Conservation (phyloP, 2,113 vertebrate genomes). For the Anhinga anhinga region DNA sequence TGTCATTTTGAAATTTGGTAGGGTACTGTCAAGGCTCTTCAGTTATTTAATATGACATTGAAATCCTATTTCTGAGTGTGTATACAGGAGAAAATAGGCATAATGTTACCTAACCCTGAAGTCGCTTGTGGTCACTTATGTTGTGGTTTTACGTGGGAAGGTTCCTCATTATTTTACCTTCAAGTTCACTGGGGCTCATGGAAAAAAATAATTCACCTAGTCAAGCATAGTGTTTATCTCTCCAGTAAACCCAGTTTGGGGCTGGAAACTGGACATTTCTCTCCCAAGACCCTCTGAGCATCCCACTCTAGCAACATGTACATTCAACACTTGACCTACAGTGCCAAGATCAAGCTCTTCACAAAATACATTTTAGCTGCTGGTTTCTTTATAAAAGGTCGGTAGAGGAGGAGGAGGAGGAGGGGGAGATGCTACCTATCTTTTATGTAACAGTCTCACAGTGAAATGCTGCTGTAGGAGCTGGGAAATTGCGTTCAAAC, state of each 20-base stretch:
- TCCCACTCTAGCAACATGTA: fast-evolving
- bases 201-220: not conserved
- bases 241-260: not conserved
- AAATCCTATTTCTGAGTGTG: not conserved
- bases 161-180: not conserved
- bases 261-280: not conserved
- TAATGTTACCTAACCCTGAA: not conserved
- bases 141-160: not conserved
- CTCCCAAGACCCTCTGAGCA: not conserved
- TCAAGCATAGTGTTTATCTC: not conserved
- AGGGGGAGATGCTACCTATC: not conserved
- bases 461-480: not conserved
- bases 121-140: fast-evolving
- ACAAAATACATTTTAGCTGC: not conserved
- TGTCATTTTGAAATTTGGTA: not conserved
- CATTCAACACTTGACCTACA: not conserved
- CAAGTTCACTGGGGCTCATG: not conserved
- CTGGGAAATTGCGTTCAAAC: not conserved
- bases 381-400: not conserved
- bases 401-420: not conserved
- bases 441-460: not conserved
- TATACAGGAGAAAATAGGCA: not conserved
- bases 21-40: not conserved
- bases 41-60: not conserved
- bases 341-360: not conserved